Evolutionary conservation across 2,797 vertebrate species (phyloP).

Genomic region (Lepidocolaptes lacrymiger): DNA sequence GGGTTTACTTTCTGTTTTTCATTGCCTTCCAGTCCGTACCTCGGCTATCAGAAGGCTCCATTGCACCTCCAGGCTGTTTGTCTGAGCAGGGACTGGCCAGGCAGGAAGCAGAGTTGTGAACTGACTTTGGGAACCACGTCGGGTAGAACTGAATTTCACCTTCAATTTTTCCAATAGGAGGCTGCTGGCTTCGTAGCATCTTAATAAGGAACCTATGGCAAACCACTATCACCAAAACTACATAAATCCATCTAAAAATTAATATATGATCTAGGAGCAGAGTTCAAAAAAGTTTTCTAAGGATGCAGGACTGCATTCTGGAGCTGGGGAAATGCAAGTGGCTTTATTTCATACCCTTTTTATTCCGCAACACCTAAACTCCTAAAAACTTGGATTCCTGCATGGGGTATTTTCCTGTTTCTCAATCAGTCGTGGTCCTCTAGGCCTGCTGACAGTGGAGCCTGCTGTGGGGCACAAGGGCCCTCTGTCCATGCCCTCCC

Average conservation of each 20-base stretch:
- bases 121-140: neutral
- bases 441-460: neutral
- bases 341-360: neutral
- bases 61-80: neutral
- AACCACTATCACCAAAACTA: neutral
- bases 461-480: neutral
- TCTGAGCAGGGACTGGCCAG: neutral
- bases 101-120: neutral
- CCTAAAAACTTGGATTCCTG: neutral
- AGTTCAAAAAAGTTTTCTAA: neutral
- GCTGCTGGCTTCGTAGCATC: neutral
- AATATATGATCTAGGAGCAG: rapidly evolving
- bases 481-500: neutral
- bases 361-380: neutral
- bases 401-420: neutral
- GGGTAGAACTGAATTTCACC: neutral
- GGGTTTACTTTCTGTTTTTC: neutral
- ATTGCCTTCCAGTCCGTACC: neutral
- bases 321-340: rapidly evolving
- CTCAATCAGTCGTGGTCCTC: rapidly evolving
- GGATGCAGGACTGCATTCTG: neutral
- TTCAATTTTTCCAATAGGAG: neutral
- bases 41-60: too few species aligned
- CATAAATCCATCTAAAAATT: rapidly evolving
- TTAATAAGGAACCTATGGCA: neutral